Evolutionary conservation across 2,113 vertebrate genomes (phyloP).

Genomic region (Puntigrus tetrazona): DNA sequence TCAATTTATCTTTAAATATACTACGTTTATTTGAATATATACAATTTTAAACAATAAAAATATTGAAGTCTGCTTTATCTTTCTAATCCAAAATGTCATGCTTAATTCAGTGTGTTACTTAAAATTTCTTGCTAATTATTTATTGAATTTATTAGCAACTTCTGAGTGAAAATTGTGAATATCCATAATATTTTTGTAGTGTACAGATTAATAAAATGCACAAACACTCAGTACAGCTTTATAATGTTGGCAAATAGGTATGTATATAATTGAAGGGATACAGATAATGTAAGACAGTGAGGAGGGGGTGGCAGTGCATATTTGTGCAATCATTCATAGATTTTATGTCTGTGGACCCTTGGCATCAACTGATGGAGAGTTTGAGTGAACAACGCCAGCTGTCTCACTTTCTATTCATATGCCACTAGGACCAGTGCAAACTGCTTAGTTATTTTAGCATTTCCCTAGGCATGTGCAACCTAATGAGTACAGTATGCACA

Average conservation of each 20-base stretch:
- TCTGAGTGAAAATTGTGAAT: not conserved
- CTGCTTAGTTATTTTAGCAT: conserved; percentile 68
- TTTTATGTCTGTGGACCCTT: conserved; percentile 4
- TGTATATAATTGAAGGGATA: not conserved
- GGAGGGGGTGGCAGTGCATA: not conserved
- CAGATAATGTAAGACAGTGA: not conserved
- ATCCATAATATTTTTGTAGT: not conserved
- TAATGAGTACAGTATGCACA: conserved; percentile 69
- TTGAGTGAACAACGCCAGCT: conserved; percentile 45
- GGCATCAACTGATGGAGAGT: conserved; percentile 54
- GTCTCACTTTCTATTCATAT: conserved; percentile 52
- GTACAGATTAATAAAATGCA: not conserved
- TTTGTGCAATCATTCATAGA: not conserved
- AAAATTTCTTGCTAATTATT: not conserved
- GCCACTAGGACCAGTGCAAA: conserved; percentile 62
- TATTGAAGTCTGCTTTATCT: too few relatives aligned
- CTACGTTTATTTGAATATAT: too few relatives aligned
- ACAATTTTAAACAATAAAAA: too few relatives aligned
- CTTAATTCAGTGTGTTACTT: not conserved
- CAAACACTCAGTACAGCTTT: not conserved
- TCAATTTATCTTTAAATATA: too few relatives aligned
- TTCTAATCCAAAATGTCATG: not conserved
- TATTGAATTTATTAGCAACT: not conserved
- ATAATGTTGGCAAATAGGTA: not conserved
- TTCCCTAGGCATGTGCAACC: conserved; percentile 56